Base-by-base conservation (phyloP, 2,797 vertebrate species). In the Cyprinodon diabolis region DNA sequence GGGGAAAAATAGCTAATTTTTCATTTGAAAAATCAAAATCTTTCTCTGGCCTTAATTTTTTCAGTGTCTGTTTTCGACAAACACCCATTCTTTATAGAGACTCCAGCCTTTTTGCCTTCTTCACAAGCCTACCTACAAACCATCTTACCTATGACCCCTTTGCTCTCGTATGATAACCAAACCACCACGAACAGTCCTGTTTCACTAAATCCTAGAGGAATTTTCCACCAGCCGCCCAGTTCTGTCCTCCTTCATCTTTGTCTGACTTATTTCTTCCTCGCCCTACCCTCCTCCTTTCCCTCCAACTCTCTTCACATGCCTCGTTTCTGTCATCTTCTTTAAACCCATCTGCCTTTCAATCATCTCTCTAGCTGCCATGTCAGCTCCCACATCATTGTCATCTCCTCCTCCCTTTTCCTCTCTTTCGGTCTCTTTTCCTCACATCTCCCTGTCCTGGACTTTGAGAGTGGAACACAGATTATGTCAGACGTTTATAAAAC, bases 401-500 rank as follows among this genome's bases (percentile, higher is more conserved):
- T 35, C 52, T 6, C 47, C 15, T 30, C 62, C 51, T 17, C 75
- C 60, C 54, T 60, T 56, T 48, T 74, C 66, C 65, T 70, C 60
- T 72, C 49, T 69, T 7, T 66, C 51, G 78, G 49, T 65, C 79
- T 76, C 76, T 73, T 77, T 85, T 75, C 43, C 58, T 76, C 74
- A 63, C 72, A 72, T 84, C 83, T 79, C 47, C 52, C 74, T 75
- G 51, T 73, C 86, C 85, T 86, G 90, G 81, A 82, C 72, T 37
- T 86, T 84, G 86, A 76, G 90, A 86, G 84, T 74, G 66, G 84
- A 87, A 87, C 83, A 83, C 80, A 92, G 90, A 91, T 92, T 93
- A 91, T 90, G 85, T 87, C 85, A 92, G 87, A 92, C 86, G 86
- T 90, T 90, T 89, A 87, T 86, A 90, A 92, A 90, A 86, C 80